Evolutionary conservation across 2,113 vertebrate genomes (phyloP).

Genomic region (Entelurus aequoreus): DNA sequence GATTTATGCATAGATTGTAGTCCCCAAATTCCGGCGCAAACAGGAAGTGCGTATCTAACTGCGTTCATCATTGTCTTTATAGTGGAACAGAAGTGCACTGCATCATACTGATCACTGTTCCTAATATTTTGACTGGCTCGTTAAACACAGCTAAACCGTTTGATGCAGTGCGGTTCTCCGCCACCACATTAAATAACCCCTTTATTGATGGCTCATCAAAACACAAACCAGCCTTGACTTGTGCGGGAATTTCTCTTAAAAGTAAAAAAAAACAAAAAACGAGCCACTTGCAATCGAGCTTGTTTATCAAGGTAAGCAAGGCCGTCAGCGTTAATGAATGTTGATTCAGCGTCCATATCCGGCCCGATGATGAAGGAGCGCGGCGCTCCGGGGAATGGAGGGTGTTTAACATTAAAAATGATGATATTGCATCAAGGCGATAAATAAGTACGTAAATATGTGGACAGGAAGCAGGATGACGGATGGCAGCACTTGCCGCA

Average conservation of each 20-base stretch:
- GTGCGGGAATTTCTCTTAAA: neutral
- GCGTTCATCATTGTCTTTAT: too few species aligned
- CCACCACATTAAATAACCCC: neutral
- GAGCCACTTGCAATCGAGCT: conserved; percentile 5
- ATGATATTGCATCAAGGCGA: conserved; percentile 72
- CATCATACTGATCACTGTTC: too few species aligned
- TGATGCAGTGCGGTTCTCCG: too few species aligned
- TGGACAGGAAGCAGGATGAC: conserved; percentile 73
- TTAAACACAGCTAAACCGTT: too few species aligned
- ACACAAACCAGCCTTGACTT: too few species aligned
- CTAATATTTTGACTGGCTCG: too few species aligned
- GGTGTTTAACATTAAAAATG: conserved; percentile 66
- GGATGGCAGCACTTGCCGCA: conserved; percentile 62
- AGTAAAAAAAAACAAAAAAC: conserved; percentile 4
- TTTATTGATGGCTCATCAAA: neutral
- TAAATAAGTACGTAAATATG: conserved; percentile 78
- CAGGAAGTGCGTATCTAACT: too few species aligned
- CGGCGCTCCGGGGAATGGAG: conserved; percentile 25
- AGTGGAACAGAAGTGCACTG: too few species aligned
- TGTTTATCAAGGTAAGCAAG: conserved; percentile 17
- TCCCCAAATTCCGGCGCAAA: too few species aligned
- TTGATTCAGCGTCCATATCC: conserved; percentile 21
- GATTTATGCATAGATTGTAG: too few species aligned
- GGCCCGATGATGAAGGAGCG: conserved; percentile 15
- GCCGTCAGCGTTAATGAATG: conserved; percentile 5